These are phyloP conservation scores for Aldrovandia affinis DNA, from an alignment of 2,797 vertebrate genomes.

Conservation along the genomic window DNA sequence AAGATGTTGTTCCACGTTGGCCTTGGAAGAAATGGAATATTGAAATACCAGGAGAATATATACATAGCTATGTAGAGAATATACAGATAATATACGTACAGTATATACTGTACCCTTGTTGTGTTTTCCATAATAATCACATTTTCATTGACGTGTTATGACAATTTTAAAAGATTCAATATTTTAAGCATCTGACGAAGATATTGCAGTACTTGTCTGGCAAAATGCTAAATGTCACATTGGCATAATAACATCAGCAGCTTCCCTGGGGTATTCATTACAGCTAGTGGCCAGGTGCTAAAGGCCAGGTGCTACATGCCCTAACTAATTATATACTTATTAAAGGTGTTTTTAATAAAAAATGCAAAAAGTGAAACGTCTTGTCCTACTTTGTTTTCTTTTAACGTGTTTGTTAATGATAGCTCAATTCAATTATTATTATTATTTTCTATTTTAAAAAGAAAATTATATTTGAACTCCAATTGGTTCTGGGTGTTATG, in stretches of 20 bases:
- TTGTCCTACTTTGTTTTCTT: not conserved
- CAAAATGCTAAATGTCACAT: not conserved
- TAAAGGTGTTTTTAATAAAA: not conserved
- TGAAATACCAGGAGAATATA: not conserved
- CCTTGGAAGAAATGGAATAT: not conserved
- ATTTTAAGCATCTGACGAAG: not conserved
- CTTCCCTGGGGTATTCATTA: not conserved
- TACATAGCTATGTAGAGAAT: not conserved
- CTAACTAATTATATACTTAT: not conserved
- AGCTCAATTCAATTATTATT: not conserved
- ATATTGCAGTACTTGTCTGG: slow-evolving; percentile 5
- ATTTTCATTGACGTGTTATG: not conserved
- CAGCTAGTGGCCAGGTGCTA: not conserved
- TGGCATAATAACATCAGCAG: not conserved
- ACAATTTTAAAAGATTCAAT: not conserved
- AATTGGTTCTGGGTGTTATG: no score
- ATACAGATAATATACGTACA: not conserved
- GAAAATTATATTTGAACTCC: no score
- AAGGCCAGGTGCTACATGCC: not conserved
- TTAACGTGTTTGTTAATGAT: not conserved
- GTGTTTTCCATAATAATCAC: not conserved
- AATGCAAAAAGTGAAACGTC: not conserved
- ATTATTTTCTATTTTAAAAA: no score
- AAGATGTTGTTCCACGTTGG: not conserved
- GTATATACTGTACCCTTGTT: not conserved